Conservation (phyloP, 2,797 vertebrate species). For the Novumbra hubbsi region DNA sequence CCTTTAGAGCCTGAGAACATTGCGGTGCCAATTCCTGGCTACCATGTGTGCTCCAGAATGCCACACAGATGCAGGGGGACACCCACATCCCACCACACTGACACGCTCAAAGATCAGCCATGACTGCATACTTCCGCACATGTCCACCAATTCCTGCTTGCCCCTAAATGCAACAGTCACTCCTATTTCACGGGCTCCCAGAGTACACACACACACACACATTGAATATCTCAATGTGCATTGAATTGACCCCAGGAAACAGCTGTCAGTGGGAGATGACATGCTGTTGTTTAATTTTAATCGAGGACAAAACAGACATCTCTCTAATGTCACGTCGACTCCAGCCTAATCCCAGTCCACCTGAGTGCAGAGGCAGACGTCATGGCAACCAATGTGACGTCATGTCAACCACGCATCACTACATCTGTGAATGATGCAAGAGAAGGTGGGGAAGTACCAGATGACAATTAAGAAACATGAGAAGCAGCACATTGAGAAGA, state of each 20-base stretch:
- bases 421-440: constrained; percentile 17
- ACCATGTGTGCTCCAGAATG: constrained; percentile 35
- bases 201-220: constrained; percentile 1
- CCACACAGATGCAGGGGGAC: constrained; percentile 1
- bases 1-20: constrained; percentile 25
- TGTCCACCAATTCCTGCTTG: constrained; percentile 38
- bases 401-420: neutral
- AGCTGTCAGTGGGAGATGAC: neutral
- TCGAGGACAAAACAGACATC: neutral
- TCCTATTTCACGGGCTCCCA: neutral
- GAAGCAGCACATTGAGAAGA: neutral
- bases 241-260: neutral
- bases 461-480: neutral
- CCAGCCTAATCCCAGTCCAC: neutral
- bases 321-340: neutral
- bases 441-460: neutral
- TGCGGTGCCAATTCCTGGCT: constrained; percentile 47
- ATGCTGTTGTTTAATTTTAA: neutral
- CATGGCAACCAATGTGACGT: neutral
- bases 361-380: neutral
- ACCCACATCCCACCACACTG: constrained; percentile 11
- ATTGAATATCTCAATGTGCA: neutral
- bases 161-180: neutral
- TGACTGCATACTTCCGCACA: constrained; percentile 59
- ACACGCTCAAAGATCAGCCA: neutral